Evolutionary conservation across 1,140 invertebrate genomes (phyloP).

Genomic region (Ceratina japonica): DNA sequence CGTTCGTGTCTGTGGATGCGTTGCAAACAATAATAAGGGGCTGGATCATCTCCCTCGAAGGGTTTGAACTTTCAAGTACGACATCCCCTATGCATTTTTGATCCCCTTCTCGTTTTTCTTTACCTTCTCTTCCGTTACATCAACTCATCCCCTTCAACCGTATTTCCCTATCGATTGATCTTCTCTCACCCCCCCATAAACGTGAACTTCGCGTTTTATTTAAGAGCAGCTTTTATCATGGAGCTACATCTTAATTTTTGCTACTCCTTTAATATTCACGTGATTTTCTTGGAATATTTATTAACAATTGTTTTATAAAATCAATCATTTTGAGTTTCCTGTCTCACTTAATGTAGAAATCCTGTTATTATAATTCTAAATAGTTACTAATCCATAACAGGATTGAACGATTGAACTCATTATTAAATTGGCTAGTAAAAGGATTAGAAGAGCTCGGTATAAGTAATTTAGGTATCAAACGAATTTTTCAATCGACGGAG

Average conservation of each 20-base stretch:
- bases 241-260: neutral
- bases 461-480: too few relatives aligned
- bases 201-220: slow-evolving; percentile 38
- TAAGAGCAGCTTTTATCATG: slow-evolving; percentile 12
- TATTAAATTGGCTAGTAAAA: too few relatives aligned
- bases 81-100: slow-evolving; percentile 75
- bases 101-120: slow-evolving; percentile 60
- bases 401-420: too few relatives aligned
- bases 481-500: too few relatives aligned
- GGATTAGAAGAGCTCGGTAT: too few relatives aligned
- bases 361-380: too few relatives aligned
- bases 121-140: slow-evolving; percentile 54
- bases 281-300: too few relatives aligned
- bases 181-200: slow-evolving; percentile 59
- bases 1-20: slow-evolving; percentile 10
- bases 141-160: slow-evolving; percentile 68
- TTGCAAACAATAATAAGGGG: slow-evolving; percentile 46
- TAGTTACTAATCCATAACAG: too few relatives aligned
- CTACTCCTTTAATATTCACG: too few relatives aligned
- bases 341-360: too few relatives aligned
- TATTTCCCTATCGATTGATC: slow-evolving; percentile 79
- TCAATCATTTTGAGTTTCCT: too few relatives aligned
- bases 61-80: slow-evolving; percentile 70
- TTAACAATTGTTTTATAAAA: too few relatives aligned
- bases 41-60: slow-evolving; percentile 55